Evolutionary conservation across 2,113 vertebrate species (phyloP).

Genomic region (Fulica atra): DNA sequence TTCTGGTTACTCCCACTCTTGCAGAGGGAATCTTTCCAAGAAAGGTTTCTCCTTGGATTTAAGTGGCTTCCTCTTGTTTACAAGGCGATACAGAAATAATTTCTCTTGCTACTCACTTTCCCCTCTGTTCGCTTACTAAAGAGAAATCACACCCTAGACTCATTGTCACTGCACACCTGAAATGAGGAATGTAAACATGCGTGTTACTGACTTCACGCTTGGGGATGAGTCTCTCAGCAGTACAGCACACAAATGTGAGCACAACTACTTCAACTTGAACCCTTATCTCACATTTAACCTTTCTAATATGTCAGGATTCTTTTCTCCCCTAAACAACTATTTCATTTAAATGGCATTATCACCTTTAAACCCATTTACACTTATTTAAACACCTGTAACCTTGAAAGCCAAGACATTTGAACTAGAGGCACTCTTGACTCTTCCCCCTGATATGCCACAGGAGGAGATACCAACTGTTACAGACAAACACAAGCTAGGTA

Average conservation of each 20-base stretch:
- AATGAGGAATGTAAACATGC: neutral
- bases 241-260: fast-evolving
- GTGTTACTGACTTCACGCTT: neutral
- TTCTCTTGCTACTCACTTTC: neutral
- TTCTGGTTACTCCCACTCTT: neutral
- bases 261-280: neutral
- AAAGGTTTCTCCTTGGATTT: neutral
- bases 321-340: neutral
- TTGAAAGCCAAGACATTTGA: neutral
- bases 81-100: neutral
- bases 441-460: neutral
- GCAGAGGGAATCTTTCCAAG: neutral
- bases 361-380: neutral
- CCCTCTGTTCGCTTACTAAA: neutral
- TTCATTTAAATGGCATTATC: neutral
- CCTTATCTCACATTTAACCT: neutral
- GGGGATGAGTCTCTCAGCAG: neutral
- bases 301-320: neutral
- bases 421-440: neutral
- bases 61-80: neutral
- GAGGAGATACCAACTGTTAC: neutral
- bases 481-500: neutral
- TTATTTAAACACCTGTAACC: neutral
- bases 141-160: neutral
- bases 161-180: neutral